Conservation (phyloP, 1,140 invertebrate genomes). For the Leptinotarsa defecta region DNA sequence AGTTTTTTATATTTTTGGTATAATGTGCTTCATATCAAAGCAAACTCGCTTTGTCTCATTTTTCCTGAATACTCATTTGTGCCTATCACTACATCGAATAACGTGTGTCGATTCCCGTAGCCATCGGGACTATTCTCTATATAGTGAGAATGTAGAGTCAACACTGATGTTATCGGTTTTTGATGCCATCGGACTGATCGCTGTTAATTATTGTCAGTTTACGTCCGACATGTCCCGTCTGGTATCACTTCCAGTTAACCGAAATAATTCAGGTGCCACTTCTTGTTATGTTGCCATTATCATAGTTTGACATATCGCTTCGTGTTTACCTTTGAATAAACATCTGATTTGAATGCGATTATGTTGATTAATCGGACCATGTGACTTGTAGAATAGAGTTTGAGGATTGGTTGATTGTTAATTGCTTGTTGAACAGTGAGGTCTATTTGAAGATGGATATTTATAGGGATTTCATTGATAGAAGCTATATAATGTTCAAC, state of each 20-base stretch:
- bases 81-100: no score
- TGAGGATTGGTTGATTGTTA: not conserved
- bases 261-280: slow-evolving; percentile 2
- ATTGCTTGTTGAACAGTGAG: not conserved
- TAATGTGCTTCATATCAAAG: no score
- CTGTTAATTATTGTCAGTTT: slow-evolving; percentile 6
- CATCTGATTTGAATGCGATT: not conserved
- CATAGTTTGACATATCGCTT: slow-evolving; percentile 3
- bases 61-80: no score
- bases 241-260: not conserved
- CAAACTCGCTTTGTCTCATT: no score
- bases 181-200: not conserved
- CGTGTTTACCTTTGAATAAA: not conserved
- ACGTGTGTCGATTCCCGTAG: no score
- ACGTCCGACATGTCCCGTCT: not conserved
- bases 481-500: no score
- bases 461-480: no score
- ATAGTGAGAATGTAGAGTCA: not conserved
- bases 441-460: no score
- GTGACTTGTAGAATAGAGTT: not conserved
- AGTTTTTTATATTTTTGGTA: no score
- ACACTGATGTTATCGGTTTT: not conserved
- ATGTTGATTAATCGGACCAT: not conserved
- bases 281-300: slow-evolving; percentile 3
- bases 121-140: no score